phyloP scores from a whole-genome alignment of 2,113 vertebrate species.

The Oryzias woworae region DNA sequence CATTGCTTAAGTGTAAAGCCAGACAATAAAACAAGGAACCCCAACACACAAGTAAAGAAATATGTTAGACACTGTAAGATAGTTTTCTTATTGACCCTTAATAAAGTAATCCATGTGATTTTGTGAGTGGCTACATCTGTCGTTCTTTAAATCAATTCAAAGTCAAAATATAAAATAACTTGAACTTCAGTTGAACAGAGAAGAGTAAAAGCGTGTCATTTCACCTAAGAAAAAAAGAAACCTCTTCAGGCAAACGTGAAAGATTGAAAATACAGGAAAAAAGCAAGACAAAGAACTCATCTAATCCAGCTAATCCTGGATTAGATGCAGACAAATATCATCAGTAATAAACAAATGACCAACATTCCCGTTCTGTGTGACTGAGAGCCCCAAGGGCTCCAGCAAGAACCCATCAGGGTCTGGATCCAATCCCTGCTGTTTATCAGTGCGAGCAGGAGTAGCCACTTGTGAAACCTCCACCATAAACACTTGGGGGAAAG shows the following conservation, averaged over 20 bases:
- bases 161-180: conserved; percentile 1
- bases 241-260: conserved; percentile 36
- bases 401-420: conserved; percentile 56
- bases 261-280: conserved; percentile 44
- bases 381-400: conserved; percentile 51
- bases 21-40: conserved; percentile 25
- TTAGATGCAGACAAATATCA: conserved; percentile 62
- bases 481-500: conserved; percentile 55
- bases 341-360: conserved; percentile 70
- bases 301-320: conserved; percentile 59
- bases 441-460: conserved; percentile 59
- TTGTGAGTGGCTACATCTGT: conserved; percentile 36
- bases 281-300: conserved; percentile 54
- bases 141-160: conserved; percentile 1
- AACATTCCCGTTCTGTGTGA: conserved; percentile 59
- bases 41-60: conserved; percentile 13
- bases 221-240: not conserved
- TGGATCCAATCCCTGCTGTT: conserved; percentile 76
- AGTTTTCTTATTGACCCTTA: conserved; percentile 40
- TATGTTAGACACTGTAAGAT: conserved; percentile 28
- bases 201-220: not conserved
- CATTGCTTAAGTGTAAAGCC: conserved; percentile 11
- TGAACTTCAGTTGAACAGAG: not conserved
- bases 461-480: conserved; percentile 61
- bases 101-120: conserved; percentile 23